Conservation (phyloP, 2,113 vertebrate species). For the Xyliphius kryptos region DNA sequence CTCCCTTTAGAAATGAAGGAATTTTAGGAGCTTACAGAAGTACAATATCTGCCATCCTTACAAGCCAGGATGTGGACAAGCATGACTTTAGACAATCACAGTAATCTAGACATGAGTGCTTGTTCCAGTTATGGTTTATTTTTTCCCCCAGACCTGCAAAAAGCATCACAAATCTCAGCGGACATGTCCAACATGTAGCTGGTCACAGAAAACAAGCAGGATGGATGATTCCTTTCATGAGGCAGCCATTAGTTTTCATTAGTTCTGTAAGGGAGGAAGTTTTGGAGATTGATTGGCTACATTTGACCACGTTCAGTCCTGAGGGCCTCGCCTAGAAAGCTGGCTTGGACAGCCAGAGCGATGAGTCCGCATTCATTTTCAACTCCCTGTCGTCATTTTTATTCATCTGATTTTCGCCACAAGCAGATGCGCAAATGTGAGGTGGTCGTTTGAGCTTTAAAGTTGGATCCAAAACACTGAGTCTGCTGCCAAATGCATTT, state of each 20-base stretch:
- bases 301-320: slow-evolving; percentile 64
- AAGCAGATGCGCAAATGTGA: slow-evolving; percentile 53
- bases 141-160: no score
- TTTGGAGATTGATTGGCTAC: slow-evolving; percentile 63
- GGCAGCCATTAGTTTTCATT: slow-evolving; percentile 69
- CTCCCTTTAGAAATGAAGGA: slow-evolving; percentile 19
- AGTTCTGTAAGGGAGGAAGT: slow-evolving; percentile 50
- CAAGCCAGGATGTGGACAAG: not conserved
- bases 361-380: slow-evolving; percentile 55
- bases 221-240: slow-evolving; percentile 58
- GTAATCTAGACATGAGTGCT: slow-evolving; percentile 8
- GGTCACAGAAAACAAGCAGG: slow-evolving; percentile 51
- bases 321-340: slow-evolving; percentile 59
- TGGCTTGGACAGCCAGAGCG: slow-evolving; percentile 52
- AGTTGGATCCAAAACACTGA: not conserved
- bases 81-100: slow-evolving; percentile 15
- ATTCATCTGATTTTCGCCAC: slow-evolving; percentile 55
- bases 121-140: not conserved
- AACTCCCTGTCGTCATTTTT: slow-evolving; percentile 51
- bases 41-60: no score
- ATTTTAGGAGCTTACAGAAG: no score
- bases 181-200: slow-evolving; percentile 25
- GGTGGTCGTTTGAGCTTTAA: slow-evolving; percentile 42
- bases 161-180: no score
- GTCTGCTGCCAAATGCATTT: slow-evolving; percentile 9